Evolutionary conservation across 2,888 invertebrate genomes (phyloP).

Genomic region (Ceriagrion tenellum): DNA sequence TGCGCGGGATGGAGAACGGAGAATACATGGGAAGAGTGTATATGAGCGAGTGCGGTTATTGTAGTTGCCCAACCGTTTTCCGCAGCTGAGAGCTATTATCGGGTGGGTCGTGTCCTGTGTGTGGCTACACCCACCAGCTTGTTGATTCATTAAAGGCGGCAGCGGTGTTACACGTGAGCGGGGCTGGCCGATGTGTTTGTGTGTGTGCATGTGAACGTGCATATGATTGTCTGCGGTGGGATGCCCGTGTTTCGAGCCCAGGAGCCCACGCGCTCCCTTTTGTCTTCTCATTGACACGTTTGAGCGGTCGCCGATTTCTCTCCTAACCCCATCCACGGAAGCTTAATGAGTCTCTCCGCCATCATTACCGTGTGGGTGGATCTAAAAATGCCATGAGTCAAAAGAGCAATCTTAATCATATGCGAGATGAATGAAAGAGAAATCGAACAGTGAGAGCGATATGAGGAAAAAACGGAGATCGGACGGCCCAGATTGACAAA

Average conservation of each 20-base stretch:
- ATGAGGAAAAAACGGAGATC: neutral
- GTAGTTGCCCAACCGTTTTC: constrained; percentile 49
- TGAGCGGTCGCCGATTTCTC: constrained; percentile 48
- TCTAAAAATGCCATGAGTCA: constrained; percentile 33
- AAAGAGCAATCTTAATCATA: constrained; percentile 56
- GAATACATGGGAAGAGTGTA: neutral
- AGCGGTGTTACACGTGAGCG: constrained; percentile 49
- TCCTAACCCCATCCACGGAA: constrained; percentile 25
- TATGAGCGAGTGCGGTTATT: constrained; percentile 49
- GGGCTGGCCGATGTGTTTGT: neutral
- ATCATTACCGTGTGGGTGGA: neutral
- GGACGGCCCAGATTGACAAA: neutral
- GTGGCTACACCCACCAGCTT: neutral
- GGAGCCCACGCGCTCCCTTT: constrained; percentile 36
- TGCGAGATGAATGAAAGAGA: constrained; percentile 40
- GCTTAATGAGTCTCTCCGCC: neutral
- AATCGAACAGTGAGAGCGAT: neutral
- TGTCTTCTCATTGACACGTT: constrained; percentile 57
- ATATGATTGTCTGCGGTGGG: constrained; percentile 31
- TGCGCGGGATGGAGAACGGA: neutral
- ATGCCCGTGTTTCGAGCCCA: neutral
- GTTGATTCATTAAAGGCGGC: constrained; percentile 58
- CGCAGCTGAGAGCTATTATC: constrained; percentile 61
- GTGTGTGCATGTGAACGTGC: neutral
- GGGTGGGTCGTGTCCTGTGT: constrained; percentile 39